These are phyloP conservation scores for Garra rufa DNA, from an alignment of 2,113 vertebrate genomes.

Conservation along the genomic window DNA sequence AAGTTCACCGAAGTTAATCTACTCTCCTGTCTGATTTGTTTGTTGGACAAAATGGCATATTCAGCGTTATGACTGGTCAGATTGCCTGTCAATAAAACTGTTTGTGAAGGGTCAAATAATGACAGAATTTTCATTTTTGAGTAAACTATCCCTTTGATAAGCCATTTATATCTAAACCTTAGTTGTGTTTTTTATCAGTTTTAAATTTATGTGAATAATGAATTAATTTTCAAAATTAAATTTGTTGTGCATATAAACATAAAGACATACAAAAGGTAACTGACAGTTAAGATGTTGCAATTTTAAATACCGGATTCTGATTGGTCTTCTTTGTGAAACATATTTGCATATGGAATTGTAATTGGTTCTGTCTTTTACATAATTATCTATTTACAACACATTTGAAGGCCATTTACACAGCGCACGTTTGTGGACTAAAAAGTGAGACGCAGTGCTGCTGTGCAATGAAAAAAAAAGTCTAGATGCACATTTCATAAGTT, in stretches of 20 bases:
- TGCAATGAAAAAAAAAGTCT: not conserved
- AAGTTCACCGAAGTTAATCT: too few species aligned
- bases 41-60: too few species aligned
- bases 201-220: not conserved
- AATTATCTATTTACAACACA: not conserved
- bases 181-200: too few species aligned
- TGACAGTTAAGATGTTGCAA: not conserved
- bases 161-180: too few species aligned
- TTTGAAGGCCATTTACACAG: not conserved
- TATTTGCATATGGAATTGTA: not conserved
- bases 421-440: not conserved
- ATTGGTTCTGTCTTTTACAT: not conserved
- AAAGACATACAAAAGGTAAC: not conserved
- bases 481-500: not conserved
- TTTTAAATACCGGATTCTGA: not conserved
- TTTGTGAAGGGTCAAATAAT: too few species aligned
- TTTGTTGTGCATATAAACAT: not conserved
- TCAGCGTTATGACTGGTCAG: too few species aligned
- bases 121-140: too few species aligned
- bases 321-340: not conserved
- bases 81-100: too few species aligned
- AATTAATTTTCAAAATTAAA: not conserved
- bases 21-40: too few species aligned
- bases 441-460: not conserved
- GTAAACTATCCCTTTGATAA: too few species aligned